Base-by-base conservation (phyloP, 2,797 vertebrate genomes). In the Chelidonichthys spinosus region DNA sequence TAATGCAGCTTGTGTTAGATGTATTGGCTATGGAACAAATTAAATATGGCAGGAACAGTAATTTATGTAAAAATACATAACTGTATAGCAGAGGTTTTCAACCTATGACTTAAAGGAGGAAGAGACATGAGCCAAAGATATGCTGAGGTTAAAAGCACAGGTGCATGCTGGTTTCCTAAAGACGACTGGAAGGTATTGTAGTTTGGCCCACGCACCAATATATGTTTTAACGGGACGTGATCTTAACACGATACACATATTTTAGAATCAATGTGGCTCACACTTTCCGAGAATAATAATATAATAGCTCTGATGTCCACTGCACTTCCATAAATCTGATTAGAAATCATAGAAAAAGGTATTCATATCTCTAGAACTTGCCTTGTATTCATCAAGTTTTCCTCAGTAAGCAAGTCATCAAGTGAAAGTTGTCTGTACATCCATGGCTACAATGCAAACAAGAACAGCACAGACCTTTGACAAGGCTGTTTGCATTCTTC, bases 1-100 rank as follows among this genome's bases (percentile, higher is more conserved):
- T 11, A 35, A 58, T 7, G 44, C 47, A 63, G 58, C 49, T 53
- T 49, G 36, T 76, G 60, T 55, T 8, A 1, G 11, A 62, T 46
- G 14, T n/a, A n/a, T n/a, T 33, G 7, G 17, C 18, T 15, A 8
- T 7, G n/a, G 44, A 63, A 37, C 14, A 43, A 18, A 25, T 40
- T 25, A 15, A 65, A 35, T 37, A 65, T 4, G 8, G 11, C 17
- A 2, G 50, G 10, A 37, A 46, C 7, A n/a, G 9, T n/a, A 11
- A 39, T 46, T 44, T 7, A 9, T 6, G 15, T 47, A 35, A 40
- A 60, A 33, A 64, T 25, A 42, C 4, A 11, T 17, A 15, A 32
- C 11, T 66, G 5, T 66, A 15, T 11, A 11, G 10, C 18, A 6
- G 49, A 25, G 49, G 18, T 4, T 18, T 47, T 17, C 5, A 42